Evolutionary conservation across 2,797 vertebrate species (phyloP).

Genomic region (Rousettus madagascariensis): DNA sequence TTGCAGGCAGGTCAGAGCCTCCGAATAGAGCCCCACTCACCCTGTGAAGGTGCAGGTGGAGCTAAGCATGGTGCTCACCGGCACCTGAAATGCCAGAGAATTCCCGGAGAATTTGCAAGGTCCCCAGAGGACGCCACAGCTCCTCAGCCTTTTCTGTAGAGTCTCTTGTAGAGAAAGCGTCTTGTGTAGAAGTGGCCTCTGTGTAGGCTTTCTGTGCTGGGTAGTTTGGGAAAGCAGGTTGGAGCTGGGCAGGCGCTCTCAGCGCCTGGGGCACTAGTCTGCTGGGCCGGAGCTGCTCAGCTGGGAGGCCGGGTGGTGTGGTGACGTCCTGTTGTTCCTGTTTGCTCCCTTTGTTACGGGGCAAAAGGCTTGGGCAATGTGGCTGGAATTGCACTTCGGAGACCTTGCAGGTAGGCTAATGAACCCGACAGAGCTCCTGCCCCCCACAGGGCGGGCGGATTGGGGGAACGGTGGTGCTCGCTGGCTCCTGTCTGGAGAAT

Average conservation of each 20-base stretch:
- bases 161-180: no score
- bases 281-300: not conserved
- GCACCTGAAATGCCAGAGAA: no score
- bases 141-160: no score
- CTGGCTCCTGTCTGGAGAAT: not conserved
- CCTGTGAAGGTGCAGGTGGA: not conserved
- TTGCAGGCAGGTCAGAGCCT: not conserved
- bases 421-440: no score
- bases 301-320: not conserved
- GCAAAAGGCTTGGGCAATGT: not conserved
- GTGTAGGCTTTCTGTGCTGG: not conserved
- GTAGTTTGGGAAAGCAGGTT: not conserved
- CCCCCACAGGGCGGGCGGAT: no score
- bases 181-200: not conserved
- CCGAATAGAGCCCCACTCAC: not conserved
- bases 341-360: not conserved
- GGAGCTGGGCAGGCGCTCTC: no score
- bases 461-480: no score
- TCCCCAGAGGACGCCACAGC: no score
- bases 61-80: not conserved
- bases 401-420: not conserved
- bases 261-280: not conserved
- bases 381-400: not conserved
- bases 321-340: not conserved
- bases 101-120: no score